These are phyloP conservation scores for Agapornis roseicollis DNA, from an alignment of 2,113 vertebrate species.

Conservation along the genomic window DNA sequence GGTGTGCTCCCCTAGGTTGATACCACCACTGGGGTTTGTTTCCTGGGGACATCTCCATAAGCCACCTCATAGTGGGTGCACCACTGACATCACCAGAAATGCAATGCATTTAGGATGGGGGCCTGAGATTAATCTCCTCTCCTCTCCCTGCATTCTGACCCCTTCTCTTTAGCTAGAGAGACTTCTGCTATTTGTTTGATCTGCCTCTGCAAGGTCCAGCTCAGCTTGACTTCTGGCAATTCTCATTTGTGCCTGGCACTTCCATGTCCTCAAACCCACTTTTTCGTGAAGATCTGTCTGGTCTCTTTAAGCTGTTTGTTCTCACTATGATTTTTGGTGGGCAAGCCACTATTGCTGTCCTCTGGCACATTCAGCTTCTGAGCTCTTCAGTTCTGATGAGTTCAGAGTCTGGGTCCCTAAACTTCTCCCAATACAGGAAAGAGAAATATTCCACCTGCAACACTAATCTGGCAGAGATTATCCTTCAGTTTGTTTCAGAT, in stretches of 20 bases:
- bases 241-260: background rate
- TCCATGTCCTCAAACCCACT: background rate
- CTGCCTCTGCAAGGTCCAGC: background rate
- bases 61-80: background rate
- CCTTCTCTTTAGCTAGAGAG: background rate
- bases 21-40: background rate
- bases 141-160: fast-evolving
- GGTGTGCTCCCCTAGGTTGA: background rate
- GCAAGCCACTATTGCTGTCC: background rate
- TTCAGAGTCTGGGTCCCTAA: background rate
- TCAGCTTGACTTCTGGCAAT: background rate
- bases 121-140: background rate
- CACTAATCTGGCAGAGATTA: background rate
- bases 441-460: background rate
- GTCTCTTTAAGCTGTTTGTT: background rate
- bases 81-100: background rate
- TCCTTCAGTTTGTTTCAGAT: background rate
- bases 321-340: background rate
- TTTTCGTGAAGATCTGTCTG: background rate
- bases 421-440: background rate
- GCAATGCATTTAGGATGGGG: background rate
- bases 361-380: background rate
- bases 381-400: background rate
- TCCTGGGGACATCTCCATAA: background rate
- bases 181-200: background rate